Conservation (phyloP, 2,888 invertebrate species). For the Xanthia togata region DNA sequence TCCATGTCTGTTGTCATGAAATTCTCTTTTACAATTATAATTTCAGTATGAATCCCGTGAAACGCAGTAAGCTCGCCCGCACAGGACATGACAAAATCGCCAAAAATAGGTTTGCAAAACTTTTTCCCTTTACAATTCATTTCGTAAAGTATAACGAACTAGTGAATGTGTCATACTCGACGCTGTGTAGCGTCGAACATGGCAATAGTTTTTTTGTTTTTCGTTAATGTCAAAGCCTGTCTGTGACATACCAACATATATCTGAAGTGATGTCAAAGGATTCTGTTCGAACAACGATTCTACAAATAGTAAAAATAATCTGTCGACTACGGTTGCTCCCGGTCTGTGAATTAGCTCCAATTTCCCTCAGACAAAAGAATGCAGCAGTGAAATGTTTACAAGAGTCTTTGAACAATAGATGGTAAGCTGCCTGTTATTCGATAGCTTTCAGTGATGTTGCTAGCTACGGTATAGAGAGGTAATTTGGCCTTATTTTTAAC, state of each 20-base stretch:
- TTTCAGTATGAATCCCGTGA: background rate
- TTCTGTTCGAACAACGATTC: background rate
- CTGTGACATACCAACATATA: too few species aligned
- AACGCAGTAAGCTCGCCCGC: background rate
- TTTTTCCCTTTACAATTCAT: background rate
- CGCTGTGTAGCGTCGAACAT: background rate
- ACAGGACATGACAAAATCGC: background rate
- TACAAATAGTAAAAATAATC: background rate
- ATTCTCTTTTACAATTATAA: background rate
- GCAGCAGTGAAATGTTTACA: constrained; percentile 6
- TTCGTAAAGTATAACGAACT: background rate
- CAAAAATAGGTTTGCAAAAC: background rate
- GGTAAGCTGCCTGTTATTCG: background rate
- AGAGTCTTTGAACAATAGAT: background rate
- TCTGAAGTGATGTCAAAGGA: background rate
- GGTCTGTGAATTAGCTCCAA: background rate
- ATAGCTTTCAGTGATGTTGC: background rate
- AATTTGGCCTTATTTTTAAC: background rate
- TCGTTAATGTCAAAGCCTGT: background rate
- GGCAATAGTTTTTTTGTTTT: background rate
- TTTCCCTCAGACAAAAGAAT: background rate
- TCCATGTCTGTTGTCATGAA: background rate
- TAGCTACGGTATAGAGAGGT: background rate
- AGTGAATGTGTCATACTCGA: background rate
- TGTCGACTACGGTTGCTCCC: background rate